These are phyloP conservation scores for Formica aserva DNA, from an alignment of 2,888 invertebrate genomes.

Conservation along the genomic window DNA sequence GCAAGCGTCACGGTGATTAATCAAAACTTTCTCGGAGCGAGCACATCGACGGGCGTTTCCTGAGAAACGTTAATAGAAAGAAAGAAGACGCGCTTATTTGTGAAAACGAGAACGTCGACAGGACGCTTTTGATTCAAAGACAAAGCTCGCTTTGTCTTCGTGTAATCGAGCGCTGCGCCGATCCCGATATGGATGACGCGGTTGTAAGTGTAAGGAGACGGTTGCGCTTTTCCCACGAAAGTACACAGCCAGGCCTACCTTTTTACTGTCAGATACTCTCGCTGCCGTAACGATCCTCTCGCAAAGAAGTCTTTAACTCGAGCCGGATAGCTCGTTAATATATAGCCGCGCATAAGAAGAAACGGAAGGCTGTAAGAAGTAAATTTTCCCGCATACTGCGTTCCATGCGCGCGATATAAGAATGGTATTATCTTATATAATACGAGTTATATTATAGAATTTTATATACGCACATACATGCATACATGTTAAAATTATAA, in stretches of 20 bases:
- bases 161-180: slow-evolving; percentile 55
- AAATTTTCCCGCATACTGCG: slow-evolving; percentile 25
- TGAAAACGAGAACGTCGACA: slow-evolving; percentile 50
- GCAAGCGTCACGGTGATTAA: neutral
- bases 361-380: slow-evolving; percentile 10
- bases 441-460: neutral
- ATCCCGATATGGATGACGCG: slow-evolving; percentile 43
- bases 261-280: slow-evolving; percentile 58
- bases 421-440: slow-evolving; percentile 32
- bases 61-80: slow-evolving; percentile 42
- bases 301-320: slow-evolving; percentile 42
- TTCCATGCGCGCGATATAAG: neutral
- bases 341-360: slow-evolving; percentile 19
- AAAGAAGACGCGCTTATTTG: slow-evolving; percentile 27
- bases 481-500: neutral
- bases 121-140: slow-evolving; percentile 43
- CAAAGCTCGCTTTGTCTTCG: slow-evolving; percentile 58
- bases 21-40: slow-evolving; percentile 39
- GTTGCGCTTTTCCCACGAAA: slow-evolving; percentile 65
- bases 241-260: slow-evolving; percentile 55
- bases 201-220: slow-evolving; percentile 53
- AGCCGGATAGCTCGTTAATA: slow-evolving; percentile 39
- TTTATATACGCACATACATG: neutral
- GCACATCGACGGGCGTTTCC: slow-evolving; percentile 26
- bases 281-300: slow-evolving; percentile 34